These are phyloP conservation scores for Pelusios castaneus DNA, from an alignment of 2,113 vertebrate genomes.

Conservation along the genomic window DNA sequence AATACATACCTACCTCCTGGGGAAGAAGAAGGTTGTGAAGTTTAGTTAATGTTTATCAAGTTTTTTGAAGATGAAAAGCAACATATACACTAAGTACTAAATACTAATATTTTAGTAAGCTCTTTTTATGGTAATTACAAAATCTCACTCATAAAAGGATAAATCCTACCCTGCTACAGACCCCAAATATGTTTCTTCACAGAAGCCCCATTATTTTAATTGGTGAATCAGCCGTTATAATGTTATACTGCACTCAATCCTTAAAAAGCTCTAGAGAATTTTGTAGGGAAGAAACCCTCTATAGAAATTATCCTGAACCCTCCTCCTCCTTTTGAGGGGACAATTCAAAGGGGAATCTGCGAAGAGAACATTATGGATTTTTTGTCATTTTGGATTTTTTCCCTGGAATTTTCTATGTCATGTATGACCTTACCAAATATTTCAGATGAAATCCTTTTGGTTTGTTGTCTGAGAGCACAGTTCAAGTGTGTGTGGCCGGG, in stretches of 20 bases:
- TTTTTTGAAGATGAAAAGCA: not conserved
- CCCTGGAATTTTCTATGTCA: not conserved
- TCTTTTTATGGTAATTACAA: not conserved
- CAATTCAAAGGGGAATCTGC: not conserved
- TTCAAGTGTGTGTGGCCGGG: no score
- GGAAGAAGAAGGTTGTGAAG: not conserved
- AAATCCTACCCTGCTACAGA: not conserved
- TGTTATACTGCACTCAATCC: not conserved
- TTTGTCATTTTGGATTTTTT: not conserved
- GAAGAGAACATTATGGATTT: not conserved
- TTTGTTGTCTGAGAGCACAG: not conserved
- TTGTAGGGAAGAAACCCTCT: not conserved
- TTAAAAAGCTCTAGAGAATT: slow-evolving; percentile 32
- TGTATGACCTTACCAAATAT: not conserved
- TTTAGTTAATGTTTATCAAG: not conserved
- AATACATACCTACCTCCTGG: not conserved
- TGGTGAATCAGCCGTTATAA: not conserved
- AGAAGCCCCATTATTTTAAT: not conserved
- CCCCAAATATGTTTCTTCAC: not conserved
- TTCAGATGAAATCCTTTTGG: not conserved
- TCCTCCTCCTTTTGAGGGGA: not conserved
- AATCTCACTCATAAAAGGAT: not conserved
- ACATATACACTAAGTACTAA: not conserved
- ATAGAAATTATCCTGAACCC: not conserved
- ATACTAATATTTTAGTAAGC: not conserved